Conservation (phyloP, 2,797 vertebrate genomes). For the Rhynchotus rufescens region DNA sequence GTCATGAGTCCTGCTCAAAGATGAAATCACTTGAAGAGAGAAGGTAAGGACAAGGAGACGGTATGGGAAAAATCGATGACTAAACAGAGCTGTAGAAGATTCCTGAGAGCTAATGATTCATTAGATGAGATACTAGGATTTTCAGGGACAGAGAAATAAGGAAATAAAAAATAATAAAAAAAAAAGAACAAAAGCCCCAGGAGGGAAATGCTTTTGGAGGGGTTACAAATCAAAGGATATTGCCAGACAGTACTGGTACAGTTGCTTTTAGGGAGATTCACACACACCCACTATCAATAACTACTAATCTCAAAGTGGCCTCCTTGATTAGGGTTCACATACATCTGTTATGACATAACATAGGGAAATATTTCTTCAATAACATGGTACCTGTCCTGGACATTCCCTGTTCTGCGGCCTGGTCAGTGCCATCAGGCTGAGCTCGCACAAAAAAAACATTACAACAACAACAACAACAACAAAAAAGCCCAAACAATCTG, state of each 20-base stretch:
- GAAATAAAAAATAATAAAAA: neutral
- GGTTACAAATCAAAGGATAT: neutral
- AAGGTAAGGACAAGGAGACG: neutral
- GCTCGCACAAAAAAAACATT: fast-evolving
- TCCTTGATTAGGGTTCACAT: neutral
- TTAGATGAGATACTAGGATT: neutral
- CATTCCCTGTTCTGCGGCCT: neutral
- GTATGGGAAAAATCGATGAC: neutral
- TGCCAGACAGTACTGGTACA: neutral
- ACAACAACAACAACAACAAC: neutral
- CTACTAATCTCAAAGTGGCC: neutral
- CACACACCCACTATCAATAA: neutral
- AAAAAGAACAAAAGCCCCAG: too few species aligned
- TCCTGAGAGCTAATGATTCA: neutral
- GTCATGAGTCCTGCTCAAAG: neutral
- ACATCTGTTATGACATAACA: neutral
- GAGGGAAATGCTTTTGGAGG: neutral
- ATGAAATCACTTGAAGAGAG: neutral
- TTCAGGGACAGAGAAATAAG: neutral
- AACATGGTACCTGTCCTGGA: fast-evolving
- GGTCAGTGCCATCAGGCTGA: fast-evolving
- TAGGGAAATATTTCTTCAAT: neutral
- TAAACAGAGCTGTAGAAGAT: neutral
- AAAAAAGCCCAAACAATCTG: neutral
- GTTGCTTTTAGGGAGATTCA: neutral